Conservation (phyloP, 2,797 vertebrate genomes). For the Orientallactaga sibirica region DNA sequence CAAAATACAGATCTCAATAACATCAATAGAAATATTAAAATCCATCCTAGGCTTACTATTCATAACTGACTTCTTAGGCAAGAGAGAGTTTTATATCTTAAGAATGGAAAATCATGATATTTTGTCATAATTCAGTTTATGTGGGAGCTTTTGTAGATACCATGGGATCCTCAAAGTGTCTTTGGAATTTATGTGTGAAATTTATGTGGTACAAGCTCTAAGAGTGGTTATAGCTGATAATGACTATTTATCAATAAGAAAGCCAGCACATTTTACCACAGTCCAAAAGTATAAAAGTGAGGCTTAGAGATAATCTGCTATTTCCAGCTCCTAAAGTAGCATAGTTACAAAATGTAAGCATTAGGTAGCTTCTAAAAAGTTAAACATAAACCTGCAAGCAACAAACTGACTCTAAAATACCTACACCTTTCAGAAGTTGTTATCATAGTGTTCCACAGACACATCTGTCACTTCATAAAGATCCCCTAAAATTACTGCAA, state of each 20-base stretch:
- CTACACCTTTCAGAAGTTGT: conserved; percentile 40
- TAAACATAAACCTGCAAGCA: conserved; percentile 6
- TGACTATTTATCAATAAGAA: conserved; percentile 54
- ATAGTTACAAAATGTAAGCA: background rate
- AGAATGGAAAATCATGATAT: conserved; percentile 1
- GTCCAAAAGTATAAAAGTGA: conserved; percentile 54
- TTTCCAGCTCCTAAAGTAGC: conserved; percentile 17
- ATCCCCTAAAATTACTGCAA: background rate
- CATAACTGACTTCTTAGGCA: background rate
- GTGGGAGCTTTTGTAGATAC: background rate
- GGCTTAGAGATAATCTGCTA: conserved; percentile 49
- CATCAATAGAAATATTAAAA: conserved; percentile 29
- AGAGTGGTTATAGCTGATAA: conserved; percentile 65
- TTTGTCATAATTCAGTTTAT: background rate
- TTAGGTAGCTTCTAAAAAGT: background rate
- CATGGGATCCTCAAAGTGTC: background rate
- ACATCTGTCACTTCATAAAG: conserved; percentile 33
- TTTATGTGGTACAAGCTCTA: background rate
- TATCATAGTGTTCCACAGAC: background rate
- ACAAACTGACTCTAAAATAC: background rate
- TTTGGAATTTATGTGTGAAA: background rate
- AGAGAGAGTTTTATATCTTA: conserved; percentile 37
- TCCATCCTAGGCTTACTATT: conserved; percentile 2
- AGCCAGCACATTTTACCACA: conserved; percentile 49
- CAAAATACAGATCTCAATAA: background rate